Percentiles rank a stretch among this genome's conserved stretches.
phyloP scores from a whole-genome alignment of 2,888 invertebrate species.

The Polia nebulosa region DNA sequence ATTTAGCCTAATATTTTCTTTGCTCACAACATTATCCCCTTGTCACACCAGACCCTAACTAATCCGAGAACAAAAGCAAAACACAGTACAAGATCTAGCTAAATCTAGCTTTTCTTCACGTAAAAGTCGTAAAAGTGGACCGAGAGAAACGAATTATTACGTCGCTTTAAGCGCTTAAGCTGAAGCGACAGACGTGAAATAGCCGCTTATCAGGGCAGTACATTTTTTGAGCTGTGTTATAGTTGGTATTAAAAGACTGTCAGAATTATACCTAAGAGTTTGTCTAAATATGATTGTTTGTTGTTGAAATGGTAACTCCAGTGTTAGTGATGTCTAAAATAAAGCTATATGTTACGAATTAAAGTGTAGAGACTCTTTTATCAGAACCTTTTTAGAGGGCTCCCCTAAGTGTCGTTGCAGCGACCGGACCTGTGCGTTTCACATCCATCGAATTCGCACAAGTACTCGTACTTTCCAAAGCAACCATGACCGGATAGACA shows the following conservation, averaged over 20 bases:
- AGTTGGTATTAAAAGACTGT: neutral
- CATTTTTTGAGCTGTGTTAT: conserved; percentile 16
- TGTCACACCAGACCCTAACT: neutral
- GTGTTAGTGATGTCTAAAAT: too few relatives aligned
- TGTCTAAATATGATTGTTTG: too few relatives aligned
- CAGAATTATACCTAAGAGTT: neutral
- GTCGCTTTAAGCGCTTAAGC: conserved; percentile 26
- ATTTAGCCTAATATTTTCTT: neutral
- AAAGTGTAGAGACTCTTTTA: too few relatives aligned
- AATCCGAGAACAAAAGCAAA: conserved; percentile 36
- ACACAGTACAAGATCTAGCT: conserved; percentile 17
- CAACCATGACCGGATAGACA: too few relatives aligned
- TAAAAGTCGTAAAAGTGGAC: conserved; percentile 50
- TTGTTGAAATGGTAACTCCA: too few relatives aligned
- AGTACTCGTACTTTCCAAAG: too few relatives aligned
- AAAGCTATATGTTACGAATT: too few relatives aligned
- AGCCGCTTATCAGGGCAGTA: conserved; percentile 13
- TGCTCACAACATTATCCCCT: conserved; percentile 3
- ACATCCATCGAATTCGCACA: too few relatives aligned
- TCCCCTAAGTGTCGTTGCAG: too few relatives aligned
- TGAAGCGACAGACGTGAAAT: conserved; percentile 19
- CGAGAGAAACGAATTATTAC: conserved; percentile 38
- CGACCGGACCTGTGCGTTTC: too few relatives aligned
- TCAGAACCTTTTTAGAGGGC: too few relatives aligned
- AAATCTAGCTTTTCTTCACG: conserved; percentile 44